phyloP scores from a whole-genome alignment of 1,140 invertebrate species.

The Sesamia nonagrioides region DNA sequence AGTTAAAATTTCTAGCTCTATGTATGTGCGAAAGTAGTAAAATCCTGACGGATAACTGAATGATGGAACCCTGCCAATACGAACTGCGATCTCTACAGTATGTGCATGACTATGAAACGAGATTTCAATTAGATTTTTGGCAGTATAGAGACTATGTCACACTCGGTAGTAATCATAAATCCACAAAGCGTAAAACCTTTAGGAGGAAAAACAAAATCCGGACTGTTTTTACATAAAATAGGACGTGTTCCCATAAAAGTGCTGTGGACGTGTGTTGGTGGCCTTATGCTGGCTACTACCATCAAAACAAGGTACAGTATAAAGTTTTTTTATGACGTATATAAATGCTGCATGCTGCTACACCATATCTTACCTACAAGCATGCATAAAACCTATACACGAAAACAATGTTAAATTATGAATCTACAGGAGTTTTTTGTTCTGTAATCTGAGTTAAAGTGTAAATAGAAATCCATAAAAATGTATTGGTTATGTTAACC shows the following conservation, averaged over 20 bases:
- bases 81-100: background rate
- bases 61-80: conserved; percentile 8
- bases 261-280: background rate
- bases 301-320: background rate
- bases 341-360: background rate
- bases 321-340: background rate
- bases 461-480: background rate
- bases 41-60: background rate
- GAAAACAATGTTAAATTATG: too few relatives aligned
- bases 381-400: background rate
- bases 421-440: too few relatives aligned
- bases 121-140: conserved; percentile 36
- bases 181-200: background rate
- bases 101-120: conserved; percentile 30
- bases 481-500: background rate
- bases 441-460: too few relatives aligned
- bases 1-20: too few relatives aligned
- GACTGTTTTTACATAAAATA: too few relatives aligned
- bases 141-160: background rate
- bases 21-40: background rate
- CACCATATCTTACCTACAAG: background rate
- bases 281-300: background rate
- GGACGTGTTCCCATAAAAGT: background rate
- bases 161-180: background rate
- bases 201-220: background rate